phyloP scores from a whole-genome alignment of 2,113 vertebrate genomes.

The Stegostoma tigrinum region DNA sequence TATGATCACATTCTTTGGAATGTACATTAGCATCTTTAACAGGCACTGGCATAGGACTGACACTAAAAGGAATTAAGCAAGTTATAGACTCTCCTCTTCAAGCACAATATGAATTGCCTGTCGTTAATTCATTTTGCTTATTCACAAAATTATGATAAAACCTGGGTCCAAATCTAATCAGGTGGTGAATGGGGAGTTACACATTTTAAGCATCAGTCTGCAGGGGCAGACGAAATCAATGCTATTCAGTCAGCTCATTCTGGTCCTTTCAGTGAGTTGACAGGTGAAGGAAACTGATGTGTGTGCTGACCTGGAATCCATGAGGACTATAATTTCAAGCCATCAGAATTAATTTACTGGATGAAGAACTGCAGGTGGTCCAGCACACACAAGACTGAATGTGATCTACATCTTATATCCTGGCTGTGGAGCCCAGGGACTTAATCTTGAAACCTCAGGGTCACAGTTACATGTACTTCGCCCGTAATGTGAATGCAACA shows the following conservation, averaged over 20 bases:
- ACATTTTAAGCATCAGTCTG: neutral
- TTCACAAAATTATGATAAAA: neutral
- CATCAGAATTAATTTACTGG: conserved; percentile 41
- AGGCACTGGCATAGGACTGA: neutral
- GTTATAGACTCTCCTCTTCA: neutral
- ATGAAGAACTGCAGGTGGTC: conserved; percentile 43
- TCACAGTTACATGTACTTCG: conserved; percentile 40
- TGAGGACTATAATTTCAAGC: conserved; percentile 38
- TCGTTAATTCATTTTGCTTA: neutral
- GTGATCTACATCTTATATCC: conserved; percentile 37
- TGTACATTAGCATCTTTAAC: neutral
- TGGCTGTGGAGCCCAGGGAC: conserved; percentile 39
- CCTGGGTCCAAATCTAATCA: neutral
- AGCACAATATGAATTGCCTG: neutral
- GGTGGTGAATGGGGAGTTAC: neutral
- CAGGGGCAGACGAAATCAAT: neutral
- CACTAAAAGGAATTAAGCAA: neutral
- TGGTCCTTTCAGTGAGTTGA: neutral
- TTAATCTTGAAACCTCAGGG: conserved; percentile 42
- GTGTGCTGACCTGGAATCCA: conserved; percentile 37
- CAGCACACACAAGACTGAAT: conserved; percentile 40
- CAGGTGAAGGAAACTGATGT: conserved; percentile 13
- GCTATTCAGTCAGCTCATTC: neutral
- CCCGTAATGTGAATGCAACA: neutral
- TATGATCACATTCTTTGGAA: neutral